Evolutionary conservation across 2,888 invertebrate species (phyloP), one percentile per base, ranked within the genome.

Genomic region (Dolichomitus sp.): DNA sequence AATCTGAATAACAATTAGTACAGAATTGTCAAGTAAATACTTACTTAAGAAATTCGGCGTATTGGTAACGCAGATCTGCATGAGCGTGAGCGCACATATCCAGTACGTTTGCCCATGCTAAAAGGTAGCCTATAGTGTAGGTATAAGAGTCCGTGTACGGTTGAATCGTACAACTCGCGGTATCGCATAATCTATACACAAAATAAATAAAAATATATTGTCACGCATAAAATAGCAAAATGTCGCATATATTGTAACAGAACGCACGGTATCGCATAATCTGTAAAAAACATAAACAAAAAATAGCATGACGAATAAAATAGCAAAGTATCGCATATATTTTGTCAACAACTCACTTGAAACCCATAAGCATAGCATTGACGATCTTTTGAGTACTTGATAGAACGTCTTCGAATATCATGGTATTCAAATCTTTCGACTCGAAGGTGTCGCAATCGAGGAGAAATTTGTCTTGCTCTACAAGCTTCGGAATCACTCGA

Each of bases 1-100:
- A 37, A 52, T 52, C 30, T 48, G 3, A 40, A 61, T 11, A 4
- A 9, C 23, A 23, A 23, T 7, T n/a, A 11, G 5, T 57, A 14
- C 12, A 12, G 4, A 30, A 12, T 1, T 3, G 75, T 14, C 17
- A 66, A 61, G 33, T 11, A 42, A 63, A 82, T 1, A 87, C 87
- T 90, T 93, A 95, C 95, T 95, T 95, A n/a, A 97, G 91, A 95
- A 96, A 95, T 87, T 95, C 95, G 7, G 96, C 95, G 92, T 97
- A 97, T 86, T 97, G 96, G 86, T 96, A 96, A 80, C 96, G 94
- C 78, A 97, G 95, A 93, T 97, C 97, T 4, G 96, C 95, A 30
- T 96, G 95, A 14, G 97, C 96, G 81, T 95, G 95, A 61, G 94
- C 94, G 89, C 96, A 96, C 89, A 96, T 95, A 70, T 95, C 93